Percentiles rank a stretch among this genome's conserved stretches.
These are phyloP conservation scores for Hanleya hanleyi DNA, from an alignment of 2,888 invertebrate species.

Conservation along the genomic window DNA sequence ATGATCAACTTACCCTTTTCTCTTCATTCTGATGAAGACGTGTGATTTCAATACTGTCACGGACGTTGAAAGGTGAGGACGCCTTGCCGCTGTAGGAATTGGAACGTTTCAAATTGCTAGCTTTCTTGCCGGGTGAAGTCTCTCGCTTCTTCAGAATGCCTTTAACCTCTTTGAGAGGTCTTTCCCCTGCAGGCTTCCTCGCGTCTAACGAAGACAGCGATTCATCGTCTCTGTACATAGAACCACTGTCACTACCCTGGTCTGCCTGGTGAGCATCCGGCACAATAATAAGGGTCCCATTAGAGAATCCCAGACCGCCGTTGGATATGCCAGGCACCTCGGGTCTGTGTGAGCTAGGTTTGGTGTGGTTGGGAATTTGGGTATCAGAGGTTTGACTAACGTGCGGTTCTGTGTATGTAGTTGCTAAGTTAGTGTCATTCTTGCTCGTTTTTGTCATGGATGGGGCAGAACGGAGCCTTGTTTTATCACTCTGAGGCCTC, in stretches of 20 bases:
- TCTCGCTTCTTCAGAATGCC: constrained; percentile 42
- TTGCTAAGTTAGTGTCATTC: too few species aligned
- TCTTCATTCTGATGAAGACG: neutral
- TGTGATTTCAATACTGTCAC: constrained; percentile 54
- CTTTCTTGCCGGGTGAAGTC: constrained; percentile 24
- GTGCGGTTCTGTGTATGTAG: too few species aligned
- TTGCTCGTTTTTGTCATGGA: too few species aligned
- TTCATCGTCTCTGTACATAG: neutral
- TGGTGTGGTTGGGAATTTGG: neutral
- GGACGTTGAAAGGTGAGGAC: constrained; percentile 38
- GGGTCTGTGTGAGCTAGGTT: neutral
- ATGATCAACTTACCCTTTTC: neutral
- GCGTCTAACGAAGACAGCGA: neutral
- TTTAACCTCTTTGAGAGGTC: neutral
- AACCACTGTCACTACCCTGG: neutral
- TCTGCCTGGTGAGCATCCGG: neutral
- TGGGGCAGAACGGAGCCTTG: neutral
- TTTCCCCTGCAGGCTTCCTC: neutral
- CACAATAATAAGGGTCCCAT: neutral
- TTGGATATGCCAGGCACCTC: neutral
- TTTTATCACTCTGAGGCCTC: neutral
- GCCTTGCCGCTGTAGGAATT: constrained; percentile 30
- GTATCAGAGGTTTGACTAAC: neutral
- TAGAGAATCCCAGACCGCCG: neutral
- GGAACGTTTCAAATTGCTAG: neutral